Evolutionary conservation across 2,797 vertebrate species (phyloP).

Genomic region (Macropodus opercularis): DNA sequence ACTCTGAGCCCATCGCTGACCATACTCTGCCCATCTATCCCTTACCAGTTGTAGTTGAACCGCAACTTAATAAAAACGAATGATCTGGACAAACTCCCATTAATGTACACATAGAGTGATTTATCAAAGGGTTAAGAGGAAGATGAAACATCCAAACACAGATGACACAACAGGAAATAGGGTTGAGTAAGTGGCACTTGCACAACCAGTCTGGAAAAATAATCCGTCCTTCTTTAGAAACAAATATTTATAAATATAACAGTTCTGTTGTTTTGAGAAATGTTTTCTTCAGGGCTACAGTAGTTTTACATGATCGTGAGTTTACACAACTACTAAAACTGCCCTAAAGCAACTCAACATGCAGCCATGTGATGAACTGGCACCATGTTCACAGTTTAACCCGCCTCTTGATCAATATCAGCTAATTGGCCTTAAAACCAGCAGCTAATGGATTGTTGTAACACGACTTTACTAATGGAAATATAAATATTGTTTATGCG

Average conservation of each 20-base stretch:
- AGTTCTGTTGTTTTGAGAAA: no score
- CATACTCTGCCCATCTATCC: not conserved
- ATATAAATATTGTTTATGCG: not conserved
- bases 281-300: no score
- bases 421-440: not conserved
- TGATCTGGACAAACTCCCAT: not conserved
- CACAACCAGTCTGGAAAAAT: not conserved
- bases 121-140: slow-evolving; percentile 5
- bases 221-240: no score
- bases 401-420: not conserved
- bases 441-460: not conserved
- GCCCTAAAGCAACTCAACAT: no score
- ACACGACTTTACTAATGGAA: slow-evolving; percentile 11
- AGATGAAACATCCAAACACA: slow-evolving; percentile 5
- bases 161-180: slow-evolving; percentile 18
- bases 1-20: not conserved
- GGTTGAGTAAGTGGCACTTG: slow-evolving; percentile 11
- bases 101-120: not conserved
- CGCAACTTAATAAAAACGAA: not conserved
- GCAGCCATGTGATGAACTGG: not conserved
- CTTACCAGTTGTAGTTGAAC: not conserved
- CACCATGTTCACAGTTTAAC: not conserved
- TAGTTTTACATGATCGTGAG: no score
- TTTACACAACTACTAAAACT: no score
- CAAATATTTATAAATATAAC: no score